Base-by-base conservation (phyloP, 2,113 vertebrate species). In the Mesocricetus auratus region DNA sequence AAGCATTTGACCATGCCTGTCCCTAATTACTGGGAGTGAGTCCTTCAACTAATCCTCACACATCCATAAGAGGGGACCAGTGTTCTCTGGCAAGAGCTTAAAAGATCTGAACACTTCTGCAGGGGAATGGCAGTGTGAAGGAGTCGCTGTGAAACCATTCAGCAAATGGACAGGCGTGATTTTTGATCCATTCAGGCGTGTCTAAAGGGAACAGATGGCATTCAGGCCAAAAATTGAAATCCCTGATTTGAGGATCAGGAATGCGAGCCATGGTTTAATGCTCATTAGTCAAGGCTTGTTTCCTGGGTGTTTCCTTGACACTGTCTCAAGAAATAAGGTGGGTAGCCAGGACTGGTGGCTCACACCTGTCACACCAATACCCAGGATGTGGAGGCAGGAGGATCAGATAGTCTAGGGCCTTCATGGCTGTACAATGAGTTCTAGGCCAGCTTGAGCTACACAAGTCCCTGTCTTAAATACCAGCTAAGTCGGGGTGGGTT, bases 221-320 rank as follows among this genome's bases (percentile, higher is more conserved):
- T 79, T 36, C 29, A 29, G 90, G 42, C 24, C 74, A 86, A 0
- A 71, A 50, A 86, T 50, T 7, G 74, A 74, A 47, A 71, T 87
- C 82, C 58, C 58, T 86, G 75, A 86, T 74, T 66, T 74, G 89
- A 75, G 24, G 91, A 83, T 94, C 31, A 93, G 87, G 83, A 92
- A 85, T 47, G 68, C 26, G 74, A 47, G 42, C 47, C 15, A 47
- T 15, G n/a, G 3, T 88, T 86, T 95, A 90, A 79, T 69, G 79
- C 56, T 86, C 60, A 92, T 26, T 62, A 87, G 87, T 66, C n/a
- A 90, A 62, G 26, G 58, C n/a, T 86, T 75, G 33, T 74, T 83
- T 77, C 87, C 68, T 87, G 60, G 73, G 29, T 74, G 3, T 88
- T 96, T 68, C 31, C 39, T 68, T 89, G 42, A 64, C 12, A 74